phyloP scores from a whole-genome alignment of 2,888 invertebrate genomes.

The Drosophila mayaguana region DNA sequence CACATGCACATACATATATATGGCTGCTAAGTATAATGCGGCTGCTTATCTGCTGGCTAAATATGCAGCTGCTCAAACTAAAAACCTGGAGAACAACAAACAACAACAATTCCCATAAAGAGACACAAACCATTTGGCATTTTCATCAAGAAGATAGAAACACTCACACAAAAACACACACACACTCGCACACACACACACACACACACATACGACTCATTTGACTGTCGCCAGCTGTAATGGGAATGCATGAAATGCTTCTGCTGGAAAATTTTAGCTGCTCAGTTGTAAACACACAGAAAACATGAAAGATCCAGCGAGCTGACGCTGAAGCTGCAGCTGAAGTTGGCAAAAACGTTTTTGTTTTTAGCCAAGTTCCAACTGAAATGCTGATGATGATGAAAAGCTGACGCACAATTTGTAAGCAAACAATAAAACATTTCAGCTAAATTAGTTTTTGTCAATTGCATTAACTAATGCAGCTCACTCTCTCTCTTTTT shows the following conservation, averaged over 20 bases:
- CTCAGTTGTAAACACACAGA: conserved; percentile 60
- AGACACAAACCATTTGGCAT: conserved; percentile 80
- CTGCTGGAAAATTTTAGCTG: conserved; percentile 31
- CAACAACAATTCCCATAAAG: conserved; percentile 81
- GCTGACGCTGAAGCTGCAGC: not conserved
- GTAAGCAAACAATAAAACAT: conserved; percentile 74
- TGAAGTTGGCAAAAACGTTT: conserved; percentile 6
- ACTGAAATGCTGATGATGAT: conserved; percentile 56
- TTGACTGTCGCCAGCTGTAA: conserved; percentile 75
- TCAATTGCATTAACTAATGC: conserved; percentile 70
- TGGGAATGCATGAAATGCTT: conserved; percentile 67
- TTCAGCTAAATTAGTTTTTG: conserved; percentile 78
- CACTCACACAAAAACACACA: conserved; percentile 20
- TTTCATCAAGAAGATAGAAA: conserved; percentile 68
- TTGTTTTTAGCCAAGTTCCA: conserved; percentile 40
- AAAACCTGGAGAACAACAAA: conserved; percentile 72
- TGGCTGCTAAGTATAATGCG: conserved; percentile 42
- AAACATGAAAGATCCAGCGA: conserved; percentile 29
- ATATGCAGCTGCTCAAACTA: conserved; percentile 66
- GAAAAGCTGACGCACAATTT: conserved; percentile 74
- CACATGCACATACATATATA: conserved; percentile 1
- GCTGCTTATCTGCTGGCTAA: conserved; percentile 72
- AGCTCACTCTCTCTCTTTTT: not conserved
- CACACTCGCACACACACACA: conserved; percentile 19
- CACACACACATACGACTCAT: conserved; percentile 52